Evolutionary conservation across 1,140 invertebrate genomes (phyloP), one percentile per base, ranked within the genome.

Genomic region (Musca domestica): DNA sequence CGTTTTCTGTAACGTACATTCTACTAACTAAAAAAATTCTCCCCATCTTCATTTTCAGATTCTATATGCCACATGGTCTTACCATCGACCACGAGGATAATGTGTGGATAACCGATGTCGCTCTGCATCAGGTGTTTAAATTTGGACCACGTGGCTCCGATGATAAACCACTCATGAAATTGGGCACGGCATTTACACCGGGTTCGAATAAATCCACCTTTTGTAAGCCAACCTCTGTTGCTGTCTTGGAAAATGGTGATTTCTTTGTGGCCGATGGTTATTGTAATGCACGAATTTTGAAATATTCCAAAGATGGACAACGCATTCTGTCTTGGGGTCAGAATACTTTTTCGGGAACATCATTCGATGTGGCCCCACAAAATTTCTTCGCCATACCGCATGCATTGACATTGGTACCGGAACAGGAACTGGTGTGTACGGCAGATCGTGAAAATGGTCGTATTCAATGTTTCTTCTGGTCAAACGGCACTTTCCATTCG

Each of bases 211-310:
- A 89, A 52, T 81, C 76, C 3, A 92, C 92, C 75, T 98, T 98
- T 83, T 98, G 96, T 82, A 97, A 98, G 81, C 96, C 96, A 10
- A 93, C 94, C 7, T 90, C 92, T 7, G 93, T 97, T 2, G 95
- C 95, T 25, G 92, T 95, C 9, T 82, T 92, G 20, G 82, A 85
- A 6, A 90, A 88, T 74, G 95, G 94, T 0, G 90, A 94, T 67
- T 95, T 98, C 81, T 98, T 95, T 80, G 92, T 98, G 1, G 90
- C 94, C 12, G 96, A 98, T 84, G 93, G 94, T 12, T 98, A 98
- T 78, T 98, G 96, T 77, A 98, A 98, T 83, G 89, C 90, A 2
- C 85, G 96, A 70, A 88, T 98, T 25, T 84, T 98, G 23, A 96
- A 96, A 78, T 97, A 91, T 76, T 84, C 89, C 14, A 83, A 85